Percentiles rank a stretch among this genome's conserved stretches.
Evolutionary conservation across 2,113 vertebrate species (phyloP).

Genomic region (Cinclus cinclus): DNA sequence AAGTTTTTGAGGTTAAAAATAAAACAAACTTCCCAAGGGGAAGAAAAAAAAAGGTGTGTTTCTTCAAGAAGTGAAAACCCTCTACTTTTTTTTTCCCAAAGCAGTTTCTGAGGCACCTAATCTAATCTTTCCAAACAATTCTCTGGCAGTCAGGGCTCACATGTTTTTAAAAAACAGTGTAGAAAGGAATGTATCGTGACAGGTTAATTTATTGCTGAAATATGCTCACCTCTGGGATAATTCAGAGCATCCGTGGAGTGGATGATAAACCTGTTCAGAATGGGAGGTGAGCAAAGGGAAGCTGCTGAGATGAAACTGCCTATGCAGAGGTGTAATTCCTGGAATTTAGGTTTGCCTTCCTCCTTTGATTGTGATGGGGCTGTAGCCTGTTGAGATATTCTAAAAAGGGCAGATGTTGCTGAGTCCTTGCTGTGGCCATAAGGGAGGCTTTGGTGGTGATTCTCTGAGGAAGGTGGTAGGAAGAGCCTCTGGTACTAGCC

Average conservation of each 20-base stretch:
- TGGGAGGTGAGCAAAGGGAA: not conserved
- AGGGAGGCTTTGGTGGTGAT: not conserved
- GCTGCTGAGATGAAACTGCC: not conserved
- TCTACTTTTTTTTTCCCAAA: not conserved
- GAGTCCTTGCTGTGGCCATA: not conserved
- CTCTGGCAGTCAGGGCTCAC: not conserved
- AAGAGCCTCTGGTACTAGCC: not conserved
- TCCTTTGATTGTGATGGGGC: not conserved
- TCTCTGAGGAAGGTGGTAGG: not conserved
- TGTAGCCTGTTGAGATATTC: not conserved
- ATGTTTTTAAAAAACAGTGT: not conserved
- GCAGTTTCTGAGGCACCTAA: not conserved
- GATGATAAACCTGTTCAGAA: not conserved
- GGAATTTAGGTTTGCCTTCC: not conserved
- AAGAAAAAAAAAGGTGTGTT: not conserved
- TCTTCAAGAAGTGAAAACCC: not conserved
- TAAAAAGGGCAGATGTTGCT: not conserved
- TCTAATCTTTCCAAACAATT: constrained; percentile 39
- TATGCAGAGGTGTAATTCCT: not conserved
- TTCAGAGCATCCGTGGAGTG: not conserved
- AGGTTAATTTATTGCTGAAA: constrained; percentile 41
- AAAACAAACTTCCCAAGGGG: not conserved
- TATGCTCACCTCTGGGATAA: not conserved
- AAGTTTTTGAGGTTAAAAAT: not conserved
- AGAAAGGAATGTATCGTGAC: not conserved